phyloP scores from a whole-genome alignment of 2,888 invertebrate genomes.

The Mesorhabditis spiculigera region DNA sequence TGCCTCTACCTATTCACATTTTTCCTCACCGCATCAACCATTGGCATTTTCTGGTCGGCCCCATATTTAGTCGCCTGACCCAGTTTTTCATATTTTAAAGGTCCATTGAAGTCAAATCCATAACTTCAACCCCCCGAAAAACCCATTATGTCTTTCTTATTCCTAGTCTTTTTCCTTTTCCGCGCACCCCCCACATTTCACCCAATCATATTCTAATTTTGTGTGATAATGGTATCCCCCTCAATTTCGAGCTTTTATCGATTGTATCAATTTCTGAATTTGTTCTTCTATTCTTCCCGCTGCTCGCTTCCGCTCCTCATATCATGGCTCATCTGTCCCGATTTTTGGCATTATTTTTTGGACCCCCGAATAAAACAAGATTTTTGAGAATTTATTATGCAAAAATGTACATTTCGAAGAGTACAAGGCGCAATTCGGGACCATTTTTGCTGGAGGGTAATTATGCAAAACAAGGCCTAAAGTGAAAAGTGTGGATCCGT shows the following conservation, averaged over 20 bases:
- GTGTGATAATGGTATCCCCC: conserved; percentile 8
- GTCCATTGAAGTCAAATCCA: no score
- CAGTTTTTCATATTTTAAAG: conserved; percentile 7
- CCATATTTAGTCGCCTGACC: conserved; percentile 55
- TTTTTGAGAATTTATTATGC: no score
- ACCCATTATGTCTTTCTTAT: not conserved
- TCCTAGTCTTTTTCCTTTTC: conserved; percentile 9
- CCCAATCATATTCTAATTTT: not conserved
- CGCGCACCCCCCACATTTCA: conserved; percentile 5
- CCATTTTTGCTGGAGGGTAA: not conserved
- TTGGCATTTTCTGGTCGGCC: conserved; percentile 57
- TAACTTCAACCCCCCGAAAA: no score
- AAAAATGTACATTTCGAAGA: no score
- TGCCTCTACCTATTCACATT: conserved; percentile 57
- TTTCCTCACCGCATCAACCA: conserved; percentile 52
- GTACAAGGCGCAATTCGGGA: not conserved
- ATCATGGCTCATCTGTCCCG: no score
- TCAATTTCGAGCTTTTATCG: conserved; percentile 18
- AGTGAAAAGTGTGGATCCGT: not conserved
- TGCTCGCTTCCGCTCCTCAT: no score
- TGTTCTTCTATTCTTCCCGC: no score
- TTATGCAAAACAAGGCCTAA: not conserved
- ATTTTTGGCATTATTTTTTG: no score
- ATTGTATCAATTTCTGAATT: not conserved
- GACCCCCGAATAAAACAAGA: no score